These are phyloP conservation scores for Xiphophorus birchmanni DNA, from an alignment of 2,797 vertebrate genomes.

Conservation along the genomic window DNA sequence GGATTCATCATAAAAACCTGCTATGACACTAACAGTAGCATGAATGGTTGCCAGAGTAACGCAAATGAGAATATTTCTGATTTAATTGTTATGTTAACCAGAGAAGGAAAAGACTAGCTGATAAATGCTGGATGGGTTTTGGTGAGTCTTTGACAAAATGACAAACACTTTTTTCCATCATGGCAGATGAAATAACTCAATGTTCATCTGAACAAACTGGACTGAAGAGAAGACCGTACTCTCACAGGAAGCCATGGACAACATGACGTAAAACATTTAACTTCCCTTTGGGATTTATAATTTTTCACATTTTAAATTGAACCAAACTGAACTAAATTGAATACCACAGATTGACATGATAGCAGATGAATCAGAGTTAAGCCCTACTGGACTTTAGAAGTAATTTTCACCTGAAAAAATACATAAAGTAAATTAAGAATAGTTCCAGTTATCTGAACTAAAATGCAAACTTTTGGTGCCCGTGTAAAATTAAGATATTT, in stretches of 20 bases:
- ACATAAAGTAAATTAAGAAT: no score
- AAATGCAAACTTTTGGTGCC: no score
- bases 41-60: neutral
- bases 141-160: neutral
- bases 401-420: no score
- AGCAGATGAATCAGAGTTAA: neutral
- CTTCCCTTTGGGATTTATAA: neutral
- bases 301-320: neutral
- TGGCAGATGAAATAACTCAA: neutral
- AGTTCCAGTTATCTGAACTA: no score
- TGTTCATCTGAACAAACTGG: neutral
- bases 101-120: neutral
- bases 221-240: neutral
- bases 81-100: neutral
- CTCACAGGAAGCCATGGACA: no score
- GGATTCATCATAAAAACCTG: neutral
- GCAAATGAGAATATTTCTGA: neutral
- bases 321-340: neutral
- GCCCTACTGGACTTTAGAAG: no score
- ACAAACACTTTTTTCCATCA: no score
- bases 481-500: no score
- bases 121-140: neutral
- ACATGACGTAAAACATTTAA: neutral
- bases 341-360: neutral
- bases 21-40: neutral